Base-by-base conservation (phyloP, 2,113 vertebrate genomes). In the Fulmarus glacialis region DNA sequence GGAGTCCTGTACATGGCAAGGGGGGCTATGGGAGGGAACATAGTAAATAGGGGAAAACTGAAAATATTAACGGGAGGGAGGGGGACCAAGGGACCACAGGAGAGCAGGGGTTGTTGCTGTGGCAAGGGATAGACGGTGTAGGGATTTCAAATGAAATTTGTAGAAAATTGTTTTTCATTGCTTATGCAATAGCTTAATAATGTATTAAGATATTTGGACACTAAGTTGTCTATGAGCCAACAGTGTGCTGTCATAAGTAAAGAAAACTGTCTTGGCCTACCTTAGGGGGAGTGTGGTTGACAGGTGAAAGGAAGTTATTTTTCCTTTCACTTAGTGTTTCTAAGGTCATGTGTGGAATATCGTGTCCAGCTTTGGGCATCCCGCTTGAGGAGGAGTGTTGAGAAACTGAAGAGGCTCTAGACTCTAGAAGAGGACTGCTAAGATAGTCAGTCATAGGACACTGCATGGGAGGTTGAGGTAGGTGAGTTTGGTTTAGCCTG, bases 271-370 rank as follows among this genome's bases (percentile, higher is more conserved):
- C 24, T 59, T 52, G 29, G 48, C 16, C 40, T 85, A 2, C 18
- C 3, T 78, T 53, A 21, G 23, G 9, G 72, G 34, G 9, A 36
- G 3, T 0, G 0, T 52, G 36, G 11, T 36, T 21, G 59, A 40
- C 63, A 70, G 53, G 24, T 72, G 73, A 72, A 80, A 82, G 91
- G 36, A 80, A 81, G 40, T 84, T 87, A 58, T 50, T 95, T 90
- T 58, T 87, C 59, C 82, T 64, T 92, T 90, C 63, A 42, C 29
- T 64, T 68, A 63, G 68, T 63, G n/a, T 81, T 92, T 94, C 77
- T 87, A 45, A 84, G 40, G 38, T 63, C n/a, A 67, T 14, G 21
- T 1, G 1, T 92, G 68, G 38, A 64, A 59, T 90, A 32, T 63
- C 1, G 8, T 81, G 73, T 84, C 68, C 43, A 45, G 68, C 32